phyloP scores from a whole-genome alignment of 2,113 vertebrate genomes.

The Cyphomyrus discorhynchus region DNA sequence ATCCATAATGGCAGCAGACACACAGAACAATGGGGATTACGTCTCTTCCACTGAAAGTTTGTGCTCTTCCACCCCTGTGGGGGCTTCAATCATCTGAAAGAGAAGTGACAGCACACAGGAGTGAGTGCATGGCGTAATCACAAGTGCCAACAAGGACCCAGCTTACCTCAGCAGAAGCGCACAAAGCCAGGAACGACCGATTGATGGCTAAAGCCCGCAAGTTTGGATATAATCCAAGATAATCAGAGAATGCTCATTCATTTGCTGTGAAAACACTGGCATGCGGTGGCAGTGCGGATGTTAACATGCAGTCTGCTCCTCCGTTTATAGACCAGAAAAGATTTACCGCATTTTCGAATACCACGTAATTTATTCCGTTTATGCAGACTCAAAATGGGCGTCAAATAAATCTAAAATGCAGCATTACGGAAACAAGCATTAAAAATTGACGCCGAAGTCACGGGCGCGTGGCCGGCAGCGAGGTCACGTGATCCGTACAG shows the following conservation, averaged over 20 bases:
- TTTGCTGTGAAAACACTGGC: background rate
- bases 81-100: conserved; percentile 71
- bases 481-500: background rate
- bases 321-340: background rate
- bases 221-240: background rate
- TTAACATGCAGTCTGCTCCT: background rate
- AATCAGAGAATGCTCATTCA: background rate
- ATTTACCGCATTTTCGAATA: background rate
- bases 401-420: background rate
- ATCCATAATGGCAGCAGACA: conserved; percentile 80
- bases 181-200: background rate
- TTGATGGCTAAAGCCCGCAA: background rate
- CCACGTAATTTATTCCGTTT: background rate
- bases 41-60: conserved; percentile 51
- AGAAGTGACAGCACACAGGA: conserved; percentile 36
- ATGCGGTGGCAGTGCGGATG: background rate
- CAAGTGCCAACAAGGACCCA: conserved; percentile 32
- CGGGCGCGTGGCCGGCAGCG: background rate
- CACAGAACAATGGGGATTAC: conserved; percentile 64
- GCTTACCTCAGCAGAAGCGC: conserved; percentile 19
- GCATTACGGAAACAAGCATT: background rate
- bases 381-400: background rate
- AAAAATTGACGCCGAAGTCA: background rate
- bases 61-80: conserved; percentile 56
- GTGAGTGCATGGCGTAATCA: conserved; percentile 28